A percentile compares a stretch with the other conserved stretches of the same genome.
phyloP scores from a whole-genome alignment of 2,888 invertebrate species.

The Ectemnius lituratus region DNA sequence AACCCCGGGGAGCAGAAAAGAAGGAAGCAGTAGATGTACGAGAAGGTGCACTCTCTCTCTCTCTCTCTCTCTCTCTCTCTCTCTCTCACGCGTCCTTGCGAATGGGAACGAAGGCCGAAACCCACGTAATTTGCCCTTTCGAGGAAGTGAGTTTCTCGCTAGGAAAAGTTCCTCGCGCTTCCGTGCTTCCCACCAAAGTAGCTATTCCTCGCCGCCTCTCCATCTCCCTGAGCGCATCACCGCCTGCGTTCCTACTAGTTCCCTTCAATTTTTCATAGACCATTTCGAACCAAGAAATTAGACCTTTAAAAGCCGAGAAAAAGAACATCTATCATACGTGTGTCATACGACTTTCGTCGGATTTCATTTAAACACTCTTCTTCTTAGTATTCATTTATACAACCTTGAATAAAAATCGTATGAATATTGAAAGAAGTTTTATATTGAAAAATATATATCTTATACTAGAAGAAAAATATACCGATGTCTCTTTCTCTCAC shows the following conservation, averaged over 20 bases:
- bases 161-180: conserved; percentile 55
- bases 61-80: too few relatives aligned
- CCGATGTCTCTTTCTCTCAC: neutral
- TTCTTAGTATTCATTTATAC: too few relatives aligned
- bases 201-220: too few relatives aligned
- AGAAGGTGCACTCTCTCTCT: conserved; percentile 17
- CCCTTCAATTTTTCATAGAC: neutral
- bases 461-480: too few relatives aligned
- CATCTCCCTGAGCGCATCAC: too few relatives aligned
- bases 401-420: too few relatives aligned
- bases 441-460: too few relatives aligned
- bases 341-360: too few relatives aligned
- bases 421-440: too few relatives aligned
- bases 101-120: conserved; percentile 46
- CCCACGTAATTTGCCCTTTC: conserved; percentile 60
- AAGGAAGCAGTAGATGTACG: conserved; percentile 28
- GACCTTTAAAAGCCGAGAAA: neutral
- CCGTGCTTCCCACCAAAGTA: conserved; percentile 43
- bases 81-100: neutral
- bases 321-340: too few relatives aligned
- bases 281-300: neutral
- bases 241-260: too few relatives aligned
- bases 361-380: too few relatives aligned
- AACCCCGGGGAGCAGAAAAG: conserved; percentile 39
- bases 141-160: conserved; percentile 49